Percentiles rank a stretch among this genome's conserved stretches.
phyloP scores from a whole-genome alignment of 2,888 invertebrate genomes.

The Patella depressa region DNA sequence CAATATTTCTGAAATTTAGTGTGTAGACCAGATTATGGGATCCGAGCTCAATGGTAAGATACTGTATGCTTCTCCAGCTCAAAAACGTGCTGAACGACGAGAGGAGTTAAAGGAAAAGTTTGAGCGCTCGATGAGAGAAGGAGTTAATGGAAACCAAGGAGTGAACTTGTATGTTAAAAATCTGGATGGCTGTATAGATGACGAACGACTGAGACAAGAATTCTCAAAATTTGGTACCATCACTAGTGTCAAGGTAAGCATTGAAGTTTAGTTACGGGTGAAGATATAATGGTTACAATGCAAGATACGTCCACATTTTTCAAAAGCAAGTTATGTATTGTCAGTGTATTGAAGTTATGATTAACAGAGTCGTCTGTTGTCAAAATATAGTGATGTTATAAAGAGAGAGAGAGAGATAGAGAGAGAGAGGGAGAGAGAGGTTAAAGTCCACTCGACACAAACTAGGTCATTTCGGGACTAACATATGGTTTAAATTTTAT shows the following conservation, averaged over 20 bases:
- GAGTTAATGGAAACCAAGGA: constrained; percentile 86
- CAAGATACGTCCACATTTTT: too few species aligned
- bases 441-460: too few species aligned
- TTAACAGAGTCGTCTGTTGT: too few species aligned
- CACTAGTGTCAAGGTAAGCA: constrained; percentile 91
- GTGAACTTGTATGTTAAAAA: constrained; percentile 99
- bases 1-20: constrained; percentile 69
- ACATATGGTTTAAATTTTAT: too few species aligned
- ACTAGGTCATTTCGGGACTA: too few species aligned
- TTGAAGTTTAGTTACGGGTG: neutral
- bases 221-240: constrained; percentile 98
- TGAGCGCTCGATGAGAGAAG: constrained; percentile 94
- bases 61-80: constrained; percentile 96
- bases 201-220: constrained; percentile 94
- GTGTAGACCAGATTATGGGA: constrained; percentile 91
- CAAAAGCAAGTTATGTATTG: too few species aligned
- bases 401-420: too few species aligned
- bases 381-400: too few species aligned
- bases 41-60: constrained; percentile 73
- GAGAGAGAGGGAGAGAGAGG: too few species aligned
- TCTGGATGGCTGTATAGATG: constrained; percentile 97
- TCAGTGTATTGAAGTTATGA: too few species aligned
- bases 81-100: constrained; percentile 99
- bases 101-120: constrained; percentile 96
- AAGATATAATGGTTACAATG: too few species aligned